Conservation (phyloP, 1,140 invertebrate species). For the Anoplophora glabripennis region DNA sequence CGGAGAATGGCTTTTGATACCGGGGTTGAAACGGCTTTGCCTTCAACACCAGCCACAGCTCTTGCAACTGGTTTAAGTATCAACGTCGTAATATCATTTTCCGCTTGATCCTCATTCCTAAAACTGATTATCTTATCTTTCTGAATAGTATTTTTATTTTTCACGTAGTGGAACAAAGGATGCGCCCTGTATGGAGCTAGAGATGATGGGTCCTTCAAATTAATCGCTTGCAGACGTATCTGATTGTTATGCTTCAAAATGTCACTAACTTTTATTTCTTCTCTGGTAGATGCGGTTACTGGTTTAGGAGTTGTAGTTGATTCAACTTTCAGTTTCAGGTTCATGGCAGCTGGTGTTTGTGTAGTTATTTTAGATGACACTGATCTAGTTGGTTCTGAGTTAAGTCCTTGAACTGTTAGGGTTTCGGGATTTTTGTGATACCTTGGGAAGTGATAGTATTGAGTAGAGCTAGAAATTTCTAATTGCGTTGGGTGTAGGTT, state of each 20-base stretch:
- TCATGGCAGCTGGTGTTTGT: too few relatives aligned
- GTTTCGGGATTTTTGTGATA: too few relatives aligned
- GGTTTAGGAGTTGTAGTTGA: background rate
- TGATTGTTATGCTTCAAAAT: background rate
- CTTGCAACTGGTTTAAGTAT: slow-evolving; percentile 62
- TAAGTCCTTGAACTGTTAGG: too few relatives aligned
- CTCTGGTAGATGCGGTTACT: background rate
- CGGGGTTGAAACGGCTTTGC: slow-evolving; percentile 65
- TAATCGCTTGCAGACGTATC: slow-evolving; percentile 5
- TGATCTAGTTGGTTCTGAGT: too few relatives aligned
- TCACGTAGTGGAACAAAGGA: slow-evolving; percentile 38
- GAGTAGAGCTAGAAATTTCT: too few relatives aligned
- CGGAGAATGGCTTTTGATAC: slow-evolving; percentile 56
- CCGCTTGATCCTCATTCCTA: slow-evolving; percentile 32
- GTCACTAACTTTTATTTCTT: slow-evolving; percentile 7
- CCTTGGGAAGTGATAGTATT: too few relatives aligned
- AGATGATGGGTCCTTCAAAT: slow-evolving; percentile 18
- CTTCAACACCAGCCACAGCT: slow-evolving; percentile 60
- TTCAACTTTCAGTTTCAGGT: too few relatives aligned
- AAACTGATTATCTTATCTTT: slow-evolving; percentile 33
- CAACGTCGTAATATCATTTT: slow-evolving; percentile 49
- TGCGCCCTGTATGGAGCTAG: slow-evolving; percentile 34
- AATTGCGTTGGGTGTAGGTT: background rate
- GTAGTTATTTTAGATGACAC: too few relatives aligned
- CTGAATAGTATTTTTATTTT: slow-evolving; percentile 36